Conservation (phyloP, 2,797 vertebrate genomes). For the Antrozous pallidus region DNA sequence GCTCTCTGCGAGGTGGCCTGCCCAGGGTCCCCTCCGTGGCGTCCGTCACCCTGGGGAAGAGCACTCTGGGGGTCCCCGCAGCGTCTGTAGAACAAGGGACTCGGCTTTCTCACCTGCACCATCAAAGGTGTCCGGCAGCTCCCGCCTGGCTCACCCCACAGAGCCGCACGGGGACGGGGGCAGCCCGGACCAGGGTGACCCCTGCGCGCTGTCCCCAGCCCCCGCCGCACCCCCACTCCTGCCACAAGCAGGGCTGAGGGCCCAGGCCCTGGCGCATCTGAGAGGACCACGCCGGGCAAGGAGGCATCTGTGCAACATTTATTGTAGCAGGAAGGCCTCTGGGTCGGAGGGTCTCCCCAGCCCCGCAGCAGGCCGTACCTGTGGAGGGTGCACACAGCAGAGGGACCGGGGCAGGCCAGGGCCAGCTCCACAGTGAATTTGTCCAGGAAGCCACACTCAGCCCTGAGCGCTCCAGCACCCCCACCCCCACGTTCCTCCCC, state of each 20-base stretch:
- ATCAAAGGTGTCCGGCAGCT: rapidly evolving
- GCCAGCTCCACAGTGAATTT: background rate
- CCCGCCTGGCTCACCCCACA: background rate
- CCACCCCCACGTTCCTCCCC: background rate
- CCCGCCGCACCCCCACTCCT: too few relatives aligned
- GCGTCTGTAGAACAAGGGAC: background rate
- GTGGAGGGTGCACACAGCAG: background rate
- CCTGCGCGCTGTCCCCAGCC: too few relatives aligned
- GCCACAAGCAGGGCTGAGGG: background rate
- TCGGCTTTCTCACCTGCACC: background rate
- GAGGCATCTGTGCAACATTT: background rate
- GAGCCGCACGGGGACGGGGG: background rate
- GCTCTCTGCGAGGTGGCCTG: background rate
- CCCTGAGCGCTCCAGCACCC: background rate
- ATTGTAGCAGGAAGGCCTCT: slow-evolving; percentile 25
- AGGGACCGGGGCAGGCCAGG: background rate
- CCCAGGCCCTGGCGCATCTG: background rate
- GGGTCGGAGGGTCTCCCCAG: background rate
- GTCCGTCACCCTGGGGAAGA: rapidly evolving
- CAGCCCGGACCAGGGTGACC: background rate
- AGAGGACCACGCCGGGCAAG: background rate
- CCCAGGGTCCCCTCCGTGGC: rapidly evolving
- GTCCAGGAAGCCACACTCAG: background rate
- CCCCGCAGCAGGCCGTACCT: background rate
- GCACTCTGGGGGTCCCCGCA: rapidly evolving